Conservation (phyloP, 2,797 vertebrate genomes). For the Dendrocincla tyrannina region DNA sequence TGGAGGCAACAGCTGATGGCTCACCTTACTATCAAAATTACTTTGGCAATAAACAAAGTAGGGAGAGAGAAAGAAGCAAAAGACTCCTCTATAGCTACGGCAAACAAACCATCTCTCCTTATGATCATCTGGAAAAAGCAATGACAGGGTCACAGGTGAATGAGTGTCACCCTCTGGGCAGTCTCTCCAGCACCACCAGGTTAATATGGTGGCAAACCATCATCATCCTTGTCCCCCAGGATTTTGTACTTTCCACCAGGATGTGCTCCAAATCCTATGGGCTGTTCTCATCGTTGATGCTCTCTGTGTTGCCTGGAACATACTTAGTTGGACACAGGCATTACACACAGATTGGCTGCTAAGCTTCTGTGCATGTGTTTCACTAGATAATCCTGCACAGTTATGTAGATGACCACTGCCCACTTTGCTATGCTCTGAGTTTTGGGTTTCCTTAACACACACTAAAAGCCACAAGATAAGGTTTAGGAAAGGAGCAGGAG, state of each 20-base stretch:
- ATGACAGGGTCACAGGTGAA: neutral
- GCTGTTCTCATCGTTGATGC: neutral
- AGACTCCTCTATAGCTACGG: neutral
- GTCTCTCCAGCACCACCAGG: neutral
- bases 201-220: neutral
- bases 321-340: neutral
- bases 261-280: neutral
- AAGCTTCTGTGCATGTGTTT: neutral
- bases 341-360: neutral
- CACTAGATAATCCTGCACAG: neutral
- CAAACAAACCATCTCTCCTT: neutral
- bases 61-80: neutral
- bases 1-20: neutral
- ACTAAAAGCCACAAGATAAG: neutral
- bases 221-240: fast-evolving
- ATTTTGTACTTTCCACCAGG: neutral
- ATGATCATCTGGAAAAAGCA: neutral
- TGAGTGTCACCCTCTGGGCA: neutral
- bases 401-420: neutral
- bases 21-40: neutral
- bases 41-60: neutral
- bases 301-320: neutral
- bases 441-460: neutral
- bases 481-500: neutral
- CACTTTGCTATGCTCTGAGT: neutral